Base-by-base conservation (phyloP, 1,140 invertebrate genomes). In the Trissolcus basalis region DNA sequence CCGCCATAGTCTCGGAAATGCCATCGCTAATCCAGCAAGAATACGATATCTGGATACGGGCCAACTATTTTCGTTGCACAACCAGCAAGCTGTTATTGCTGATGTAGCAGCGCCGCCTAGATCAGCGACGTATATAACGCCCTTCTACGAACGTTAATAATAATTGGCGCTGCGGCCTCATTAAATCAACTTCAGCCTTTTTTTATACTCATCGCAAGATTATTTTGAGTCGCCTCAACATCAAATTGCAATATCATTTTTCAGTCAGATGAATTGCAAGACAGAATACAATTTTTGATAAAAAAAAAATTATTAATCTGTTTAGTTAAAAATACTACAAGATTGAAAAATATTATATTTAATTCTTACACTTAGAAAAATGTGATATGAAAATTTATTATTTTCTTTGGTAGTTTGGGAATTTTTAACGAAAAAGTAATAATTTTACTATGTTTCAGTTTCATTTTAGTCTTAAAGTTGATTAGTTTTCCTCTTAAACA, bases 21-120 rank as follows among this genome's bases (percentile, higher is more conserved):
- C 56, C 50, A 50, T 78, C 67, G 75, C 69, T 78, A 80, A 81
- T 78, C 73, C 76, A 77, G 73, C 78, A 71, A 79, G 80, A 81
- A 80, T 77, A 79, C 54, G 68, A 10, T 74, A 65, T 70, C 74
- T 80, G 80, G 79, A 82, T 74, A 65, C 71, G 60, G 64, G 76
- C 79, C 79, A 82, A 80, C 68, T 80, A 82, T 80, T 80, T 81
- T 78, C 78, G 74, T 78, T 75, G 76, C 73, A 51, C 73, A 68
- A 61, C 77, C 50, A 74, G 59, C 69, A 76, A 73, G 72, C 72
- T 68, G 70, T 77, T 80, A 78, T 81, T 80, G 73, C 76, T 78
- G 78, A 81, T 72, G 72, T 77, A 58, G 78, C 80, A 75, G 64
- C 51, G 60, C 63, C 67, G 69, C 44, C 61, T 71, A 48, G 67